Percentiles rank a stretch among this genome's conserved stretches.
phyloP scores from a whole-genome alignment of 2,888 invertebrate genomes.

The Nomada goodeniana region DNA sequence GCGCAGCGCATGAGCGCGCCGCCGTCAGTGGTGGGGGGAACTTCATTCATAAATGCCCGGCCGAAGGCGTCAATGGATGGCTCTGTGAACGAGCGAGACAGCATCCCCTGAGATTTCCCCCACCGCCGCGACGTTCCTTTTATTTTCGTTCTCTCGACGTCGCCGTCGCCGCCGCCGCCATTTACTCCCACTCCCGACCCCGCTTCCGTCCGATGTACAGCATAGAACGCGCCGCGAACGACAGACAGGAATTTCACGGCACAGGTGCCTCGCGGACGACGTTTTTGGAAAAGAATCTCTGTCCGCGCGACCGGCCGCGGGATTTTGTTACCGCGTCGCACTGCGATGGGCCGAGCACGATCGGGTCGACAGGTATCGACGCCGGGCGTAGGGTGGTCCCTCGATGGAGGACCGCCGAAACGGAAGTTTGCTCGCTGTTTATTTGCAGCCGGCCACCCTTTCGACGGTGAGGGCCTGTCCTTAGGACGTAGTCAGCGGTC shows the following conservation, averaged over 20 bases:
- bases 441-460: neutral
- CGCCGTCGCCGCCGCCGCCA: constrained; percentile 37
- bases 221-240: constrained; percentile 27
- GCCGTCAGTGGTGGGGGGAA: constrained; percentile 52
- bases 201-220: neutral
- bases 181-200: constrained; percentile 33
- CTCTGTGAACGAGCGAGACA: constrained; percentile 75
- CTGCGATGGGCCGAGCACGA: neutral
- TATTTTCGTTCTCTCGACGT: constrained; percentile 31
- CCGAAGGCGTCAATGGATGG: constrained; percentile 83
- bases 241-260: constrained; percentile 58
- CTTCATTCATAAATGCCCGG: constrained; percentile 82
- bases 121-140: constrained; percentile 38
- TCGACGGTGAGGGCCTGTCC: neutral
- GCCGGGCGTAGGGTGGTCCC: neutral
- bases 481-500: neutral
- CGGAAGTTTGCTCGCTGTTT: constrained; percentile 25
- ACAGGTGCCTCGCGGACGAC: constrained; percentile 53
- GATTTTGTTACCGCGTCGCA: constrained; percentile 35
- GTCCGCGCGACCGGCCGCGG: neutral
- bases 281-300: constrained; percentile 48
- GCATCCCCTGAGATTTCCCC: constrained; percentile 60
- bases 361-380: constrained; percentile 40
- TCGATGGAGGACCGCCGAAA: constrained; percentile 3
- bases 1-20: constrained; percentile 53